Base-by-base conservation (phyloP, 2,888 invertebrate species). In the Andrena praecox region DNA sequence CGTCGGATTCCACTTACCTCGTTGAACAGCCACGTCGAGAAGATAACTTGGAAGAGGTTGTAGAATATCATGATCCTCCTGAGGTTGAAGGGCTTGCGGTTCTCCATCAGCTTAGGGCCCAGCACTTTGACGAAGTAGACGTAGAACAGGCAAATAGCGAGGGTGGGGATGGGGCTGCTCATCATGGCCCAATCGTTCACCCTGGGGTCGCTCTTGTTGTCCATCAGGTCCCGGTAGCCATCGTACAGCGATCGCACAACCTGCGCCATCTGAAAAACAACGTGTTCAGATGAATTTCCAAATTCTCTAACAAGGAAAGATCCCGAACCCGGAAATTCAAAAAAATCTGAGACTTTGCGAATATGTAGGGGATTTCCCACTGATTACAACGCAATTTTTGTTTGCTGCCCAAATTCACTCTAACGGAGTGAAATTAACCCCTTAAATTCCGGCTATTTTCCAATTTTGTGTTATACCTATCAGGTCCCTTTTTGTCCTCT, bases 21-120 rank as follows among this genome's bases (percentile, higher is more conserved):
- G 86, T 96, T 92, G 92, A 97, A 97, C 67, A 97, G 94, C 95
- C 96, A 97, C 16, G 95, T 93, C 80, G 97, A 97, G 91, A 97
- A 96, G 79, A 96, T 85, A 10, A 98, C 97, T 96, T 98, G 98
- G 84, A 97, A 95, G 71, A 97, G 95, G 94, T 98, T 99, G 94
- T 98, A 98, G 90, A 96, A 95, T 84, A 98, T 96, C 90, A 99
- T 95, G 35, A 97, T 94, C 88, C 95, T 95, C 85, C 97, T 96
- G 68, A 98, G 94, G 89, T 97, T 95, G 89, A 97, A 97, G 0
- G 98, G 97, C 94, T 97, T 97, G 92, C 98, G 95, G 94, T 97
- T 96, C 92, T 97, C 96, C 98, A 99, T 98, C 35, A 97, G 92
- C 91, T 95, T 96, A 50, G 98, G 98, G 2, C 98, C 98, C 80